phyloP scores from a whole-genome alignment of 1,140 invertebrate species.

The Sarcophaga bullata region DNA sequence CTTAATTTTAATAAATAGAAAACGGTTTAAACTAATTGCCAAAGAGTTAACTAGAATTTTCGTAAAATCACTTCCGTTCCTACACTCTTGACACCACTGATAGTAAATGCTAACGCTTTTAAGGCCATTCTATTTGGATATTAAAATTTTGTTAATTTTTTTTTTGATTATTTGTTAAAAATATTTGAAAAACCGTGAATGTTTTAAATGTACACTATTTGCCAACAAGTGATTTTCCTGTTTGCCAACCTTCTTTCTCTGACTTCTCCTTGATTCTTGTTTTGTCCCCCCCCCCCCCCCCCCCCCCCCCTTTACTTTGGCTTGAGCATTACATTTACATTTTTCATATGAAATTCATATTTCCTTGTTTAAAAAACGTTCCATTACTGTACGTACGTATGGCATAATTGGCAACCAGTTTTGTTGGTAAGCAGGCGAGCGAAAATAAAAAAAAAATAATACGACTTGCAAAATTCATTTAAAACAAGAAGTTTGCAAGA shows the following conservation, averaged over 20 bases:
- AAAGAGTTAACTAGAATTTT: conserved; percentile 30
- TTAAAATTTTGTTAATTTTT: not conserved
- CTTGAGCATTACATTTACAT: too few relatives aligned
- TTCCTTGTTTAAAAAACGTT: not conserved
- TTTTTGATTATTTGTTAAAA: conserved; percentile 6
- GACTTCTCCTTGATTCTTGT: too few relatives aligned
- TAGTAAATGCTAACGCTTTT: too few relatives aligned
- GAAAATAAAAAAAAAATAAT: not conserved
- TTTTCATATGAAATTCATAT: not conserved
- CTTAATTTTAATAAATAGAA: conserved; percentile 18
- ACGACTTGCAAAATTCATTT: not conserved
- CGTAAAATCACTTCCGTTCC: conserved; percentile 32
- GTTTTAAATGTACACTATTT: conserved; percentile 61
- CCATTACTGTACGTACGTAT: not conserved
- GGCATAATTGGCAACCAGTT: conserved; percentile 7
- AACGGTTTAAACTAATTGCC: not conserved
- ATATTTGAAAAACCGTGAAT: not conserved
- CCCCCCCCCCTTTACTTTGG: too few relatives aligned
- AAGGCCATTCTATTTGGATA: too few relatives aligned
- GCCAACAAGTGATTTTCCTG: conserved; percentile 63
- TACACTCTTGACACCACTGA: not conserved
- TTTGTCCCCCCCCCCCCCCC: too few relatives aligned
- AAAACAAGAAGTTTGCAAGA: conserved; percentile 8
- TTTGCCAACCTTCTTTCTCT: conserved; percentile 45
- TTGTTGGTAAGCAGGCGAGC: not conserved